Evolutionary conservation across 2,888 invertebrate genomes (phyloP).

Genomic region (Dryocosmus kuriphilus): DNA sequence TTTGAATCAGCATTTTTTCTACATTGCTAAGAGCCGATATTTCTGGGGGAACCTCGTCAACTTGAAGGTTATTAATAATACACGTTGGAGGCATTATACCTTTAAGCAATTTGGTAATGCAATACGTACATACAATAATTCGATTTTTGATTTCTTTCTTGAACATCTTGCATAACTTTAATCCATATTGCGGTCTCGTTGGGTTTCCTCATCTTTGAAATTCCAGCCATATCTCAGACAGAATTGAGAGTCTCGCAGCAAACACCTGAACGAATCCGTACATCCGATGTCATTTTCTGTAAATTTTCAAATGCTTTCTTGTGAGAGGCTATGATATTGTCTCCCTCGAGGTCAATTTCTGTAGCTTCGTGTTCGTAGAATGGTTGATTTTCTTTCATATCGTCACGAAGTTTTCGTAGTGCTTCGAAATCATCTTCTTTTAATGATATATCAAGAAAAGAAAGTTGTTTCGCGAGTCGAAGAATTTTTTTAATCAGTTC

Average conservation of each 20-base stretch:
- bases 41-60: slow-evolving; percentile 49
- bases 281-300: slow-evolving; percentile 41
- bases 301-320: slow-evolving; percentile 40
- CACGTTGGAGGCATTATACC: slow-evolving; percentile 61
- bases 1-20: slow-evolving; percentile 63
- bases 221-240: slow-evolving; percentile 14
- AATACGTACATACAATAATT: slow-evolving; percentile 51
- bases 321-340: neutral
- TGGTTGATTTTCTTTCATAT: neutral
- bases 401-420: neutral
- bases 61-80: slow-evolving; percentile 58
- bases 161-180: neutral
- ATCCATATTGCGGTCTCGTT: slow-evolving; percentile 35
- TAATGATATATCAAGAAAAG: neutral
- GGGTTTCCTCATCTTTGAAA: slow-evolving; percentile 10
- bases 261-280: slow-evolving; percentile 42
- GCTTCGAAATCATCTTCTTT: neutral
- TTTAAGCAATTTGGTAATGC: slow-evolving; percentile 54
- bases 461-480: neutral
- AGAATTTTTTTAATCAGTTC: neutral
- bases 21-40: slow-evolving; percentile 60
- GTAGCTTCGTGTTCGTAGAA: neutral
- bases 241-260: slow-evolving; percentile 52
- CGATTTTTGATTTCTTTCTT: slow-evolving; percentile 16
- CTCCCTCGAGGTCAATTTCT: neutral